Base-by-base conservation (phyloP, 1,140 invertebrate species). In the Drosophila busckii region DNA sequence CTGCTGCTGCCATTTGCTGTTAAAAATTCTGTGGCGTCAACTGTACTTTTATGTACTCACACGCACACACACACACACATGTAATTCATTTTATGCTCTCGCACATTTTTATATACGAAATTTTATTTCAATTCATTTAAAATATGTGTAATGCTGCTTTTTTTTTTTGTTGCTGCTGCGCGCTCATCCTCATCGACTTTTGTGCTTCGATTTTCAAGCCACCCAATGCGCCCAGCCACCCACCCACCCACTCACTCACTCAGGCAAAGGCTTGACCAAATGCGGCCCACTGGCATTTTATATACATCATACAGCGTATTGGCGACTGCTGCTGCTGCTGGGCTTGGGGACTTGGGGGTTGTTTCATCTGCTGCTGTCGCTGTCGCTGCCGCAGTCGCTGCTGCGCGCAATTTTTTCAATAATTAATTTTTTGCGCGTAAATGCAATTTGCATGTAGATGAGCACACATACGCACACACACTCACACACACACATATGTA, bases 371-470 rank as follows among this genome's bases (percentile, higher is more conserved):
- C n/a, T n/a, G n/a, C n/a, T n/a, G n/a, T n/a, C n/a, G n/a, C n/a
- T n/a, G n/a, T n/a, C n/a, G n/a, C n/a, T n/a, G n/a, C n/a, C n/a
- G 48, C 16, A 54, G 56, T 59, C 37, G n/a, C n/a, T n/a, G n/a
- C 48, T 41, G 26, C 53, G 71, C 75, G 56, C 68, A 61, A 67
- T 73, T 80, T 80, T 80, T 80, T 80, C 75, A 82, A 80, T 82
- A 80, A 82, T 80, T 80, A 80, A 80, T 80, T 80, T 80, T 80
- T 80, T 80, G 65, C 75, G 75, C 75, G 75, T 82, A 82, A 80
- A 69, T 80, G 69, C 78, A 80, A 80, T 80, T 82, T 78, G 59
- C 69, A 73, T 80, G 68, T 82, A 63, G 58, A 80, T 68, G 68
- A 60, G 54, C 15, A 25, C 37, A 29, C 32, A 29, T 23, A 44